Conservation (phyloP, 2,797 vertebrate species). For the Chelidonichthys spinosus region DNA sequence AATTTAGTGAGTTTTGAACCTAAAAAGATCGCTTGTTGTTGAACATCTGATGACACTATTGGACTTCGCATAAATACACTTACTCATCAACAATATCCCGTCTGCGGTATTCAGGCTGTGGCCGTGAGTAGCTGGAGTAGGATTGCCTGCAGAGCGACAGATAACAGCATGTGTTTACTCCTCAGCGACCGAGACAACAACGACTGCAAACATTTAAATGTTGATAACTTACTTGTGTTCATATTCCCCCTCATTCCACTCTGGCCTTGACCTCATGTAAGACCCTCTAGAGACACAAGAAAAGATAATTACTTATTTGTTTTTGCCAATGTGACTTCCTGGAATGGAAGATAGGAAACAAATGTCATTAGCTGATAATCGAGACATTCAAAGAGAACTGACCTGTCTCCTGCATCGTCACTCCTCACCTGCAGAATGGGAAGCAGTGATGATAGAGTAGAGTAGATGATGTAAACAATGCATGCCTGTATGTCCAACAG, state of each 20-base stretch:
- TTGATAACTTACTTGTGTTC: slow-evolving; percentile 59
- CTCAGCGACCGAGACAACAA: neutral
- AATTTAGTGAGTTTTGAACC: neutral
- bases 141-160: slow-evolving; percentile 43
- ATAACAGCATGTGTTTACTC: neutral
- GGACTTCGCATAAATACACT: slow-evolving; percentile 39
- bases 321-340: neutral
- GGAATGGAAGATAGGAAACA: neutral
- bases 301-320: neutral
- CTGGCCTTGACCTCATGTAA: slow-evolving; percentile 63
- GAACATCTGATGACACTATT: neutral
- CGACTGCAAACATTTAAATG: neutral
- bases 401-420: slow-evolving; percentile 64
- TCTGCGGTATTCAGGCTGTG: slow-evolving; percentile 48
- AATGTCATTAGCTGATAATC: neutral
- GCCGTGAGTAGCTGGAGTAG: slow-evolving; percentile 49
- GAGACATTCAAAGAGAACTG: slow-evolving; percentile 9
- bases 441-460: neutral
- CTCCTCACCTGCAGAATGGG: slow-evolving; percentile 60
- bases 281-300: slow-evolving; percentile 36
- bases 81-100: slow-evolving; percentile 63
- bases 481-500: neutral
- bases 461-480: neutral
- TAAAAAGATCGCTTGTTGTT: neutral
- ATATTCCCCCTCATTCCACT: slow-evolving; percentile 56